Conservation (phyloP, 1,140 invertebrate species). For the Mya arenaria region DNA sequence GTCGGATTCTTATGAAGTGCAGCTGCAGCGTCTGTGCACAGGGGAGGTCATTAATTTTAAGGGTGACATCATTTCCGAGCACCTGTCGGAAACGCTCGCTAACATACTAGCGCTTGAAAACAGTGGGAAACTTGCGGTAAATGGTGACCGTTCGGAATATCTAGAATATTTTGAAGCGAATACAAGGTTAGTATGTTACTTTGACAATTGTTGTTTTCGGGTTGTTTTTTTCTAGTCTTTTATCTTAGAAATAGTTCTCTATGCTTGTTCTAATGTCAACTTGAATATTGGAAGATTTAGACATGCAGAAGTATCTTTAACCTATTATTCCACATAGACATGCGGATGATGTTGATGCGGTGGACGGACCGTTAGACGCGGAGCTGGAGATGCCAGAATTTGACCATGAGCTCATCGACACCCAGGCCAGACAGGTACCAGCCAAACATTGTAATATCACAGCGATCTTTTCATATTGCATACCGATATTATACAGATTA, state of each 20-base stretch:
- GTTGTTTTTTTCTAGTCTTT: background rate
- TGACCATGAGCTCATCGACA: too few relatives aligned
- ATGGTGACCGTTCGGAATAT: too few relatives aligned
- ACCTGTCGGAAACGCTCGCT: conserved; percentile 24
- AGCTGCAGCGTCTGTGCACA: background rate
- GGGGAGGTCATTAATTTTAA: conserved; percentile 27
- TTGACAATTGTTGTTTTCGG: background rate
- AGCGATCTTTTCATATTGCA: too few relatives aligned
- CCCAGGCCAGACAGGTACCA: too few relatives aligned
- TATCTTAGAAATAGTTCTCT: background rate
- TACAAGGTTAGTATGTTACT: too few relatives aligned
- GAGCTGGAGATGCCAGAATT: too few relatives aligned
- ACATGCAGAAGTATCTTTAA: background rate
- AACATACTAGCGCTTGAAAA: conserved; percentile 7
- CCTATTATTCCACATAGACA: background rate
- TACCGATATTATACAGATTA: too few relatives aligned
- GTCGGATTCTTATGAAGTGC: background rate
- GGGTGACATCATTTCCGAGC: conserved; percentile 31
- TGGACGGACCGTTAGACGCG: too few relatives aligned
- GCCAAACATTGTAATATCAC: too few relatives aligned
- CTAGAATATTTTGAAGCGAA: too few relatives aligned
- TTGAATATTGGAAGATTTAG: background rate
- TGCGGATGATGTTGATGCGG: too few relatives aligned
- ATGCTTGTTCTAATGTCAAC: background rate
- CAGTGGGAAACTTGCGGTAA: conserved; percentile 13